Base-by-base conservation (phyloP, 1,140 invertebrate genomes). In the Myzus persicae region DNA sequence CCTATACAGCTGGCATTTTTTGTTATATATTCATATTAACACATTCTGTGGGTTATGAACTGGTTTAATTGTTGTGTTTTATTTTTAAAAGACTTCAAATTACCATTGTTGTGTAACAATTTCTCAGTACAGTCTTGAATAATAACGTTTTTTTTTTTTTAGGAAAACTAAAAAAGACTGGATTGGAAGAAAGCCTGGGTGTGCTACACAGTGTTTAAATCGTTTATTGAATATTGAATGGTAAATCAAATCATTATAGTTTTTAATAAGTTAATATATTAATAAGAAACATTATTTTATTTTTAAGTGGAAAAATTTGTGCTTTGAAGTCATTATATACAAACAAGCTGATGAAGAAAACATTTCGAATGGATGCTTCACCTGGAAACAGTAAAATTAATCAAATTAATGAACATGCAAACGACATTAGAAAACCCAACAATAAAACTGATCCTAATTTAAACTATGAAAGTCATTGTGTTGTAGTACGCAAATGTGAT, bases 191-290 rank as follows among this genome's bases (percentile, higher is more conserved):
- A 97, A 98, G 95, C 95, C 97, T 46, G 98, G 98, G 54, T 99
- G 99, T 96, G 98, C 98, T 1, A 98, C 99, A 95, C 98, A 99
- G 95, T 99, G 99, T 96, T 96, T 99, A 14, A 99, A 99, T 96
- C 97, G 98, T 95, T 96, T 99, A 95, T 96, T 99, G 11, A 98
- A 99, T 97, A 99, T 99, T 95, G 99, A 99, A 97, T 99, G 99
- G 98, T 98, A 96, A 96, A 95, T 94, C 54, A 90, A 59, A n/a
- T 91, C 46, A 46, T 4, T n/a, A 24, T 36, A 48, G 59, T n/a
- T 81, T 76, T 87, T 94, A 36, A 85, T 0, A 31, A 88, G 20
- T 84, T 84, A 31, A 26, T 81, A 81, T 81, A 22, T 36, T 81
- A 38, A n/a, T 67, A 44, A n/a, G 46, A 81, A 44, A 67, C n/a